These are phyloP conservation scores for Clusia tigrina DNA, from an alignment of 2,888 invertebrate species.

Conservation along the genomic window DNA sequence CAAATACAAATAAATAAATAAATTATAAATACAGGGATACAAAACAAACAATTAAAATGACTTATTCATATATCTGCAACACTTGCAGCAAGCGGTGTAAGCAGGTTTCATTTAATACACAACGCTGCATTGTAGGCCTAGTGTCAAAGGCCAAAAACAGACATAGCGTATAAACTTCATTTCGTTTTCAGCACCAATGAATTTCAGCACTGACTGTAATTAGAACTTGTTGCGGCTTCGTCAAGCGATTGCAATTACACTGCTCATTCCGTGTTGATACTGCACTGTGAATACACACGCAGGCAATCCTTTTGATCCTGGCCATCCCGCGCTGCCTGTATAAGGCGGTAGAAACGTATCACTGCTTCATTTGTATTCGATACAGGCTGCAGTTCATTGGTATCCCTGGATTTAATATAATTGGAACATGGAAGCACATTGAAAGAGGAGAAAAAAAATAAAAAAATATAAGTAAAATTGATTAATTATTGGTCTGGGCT, in stretches of 20 bases:
- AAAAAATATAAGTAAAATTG: too few relatives aligned
- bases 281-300: conserved; percentile 73
- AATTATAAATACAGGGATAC: too few relatives aligned
- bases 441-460: too few relatives aligned
- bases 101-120: not conserved
- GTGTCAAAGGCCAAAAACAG: too few relatives aligned
- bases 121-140: not conserved
- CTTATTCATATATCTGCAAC: too few relatives aligned
- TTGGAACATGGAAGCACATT: conserved; percentile 42
- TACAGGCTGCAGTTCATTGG: conserved; percentile 76
- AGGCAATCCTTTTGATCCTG: conserved; percentile 82
- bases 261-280: conserved; percentile 70
- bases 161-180: too few relatives aligned
- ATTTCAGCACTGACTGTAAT: not conserved
- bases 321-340: conserved; percentile 83
- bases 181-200: not conserved
- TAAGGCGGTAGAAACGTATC: conserved; percentile 77
- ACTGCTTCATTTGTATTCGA: conserved; percentile 74
- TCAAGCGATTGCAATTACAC: not conserved
- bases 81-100: too few relatives aligned
- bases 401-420: conserved; percentile 70
- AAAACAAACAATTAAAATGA: too few relatives aligned
- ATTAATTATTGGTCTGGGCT: too few relatives aligned
- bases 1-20: too few relatives aligned
- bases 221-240: not conserved